These are phyloP conservation scores for Periplaneta americana DNA, from an alignment of 1,140 invertebrate species.

Conservation along the genomic window DNA sequence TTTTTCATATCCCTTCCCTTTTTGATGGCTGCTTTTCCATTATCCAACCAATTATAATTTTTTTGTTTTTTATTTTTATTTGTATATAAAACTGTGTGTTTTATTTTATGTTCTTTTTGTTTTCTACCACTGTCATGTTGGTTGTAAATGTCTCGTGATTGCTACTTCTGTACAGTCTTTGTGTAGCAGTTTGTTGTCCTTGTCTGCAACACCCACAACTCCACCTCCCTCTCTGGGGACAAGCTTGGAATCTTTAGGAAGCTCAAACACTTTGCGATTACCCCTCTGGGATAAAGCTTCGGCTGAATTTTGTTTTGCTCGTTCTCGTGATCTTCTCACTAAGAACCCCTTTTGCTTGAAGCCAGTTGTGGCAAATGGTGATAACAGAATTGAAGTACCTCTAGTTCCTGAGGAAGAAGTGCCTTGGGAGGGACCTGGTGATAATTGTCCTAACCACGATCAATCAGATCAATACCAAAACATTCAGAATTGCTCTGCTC, in stretches of 20 bases:
- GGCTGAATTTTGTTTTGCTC: conserved; percentile 66
- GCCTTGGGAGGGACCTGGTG: neutral
- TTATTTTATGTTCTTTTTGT: neutral
- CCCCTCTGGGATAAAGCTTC: conserved; percentile 67
- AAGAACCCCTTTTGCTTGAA: conserved; percentile 27
- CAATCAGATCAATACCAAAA: neutral
- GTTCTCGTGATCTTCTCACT: conserved; percentile 59
- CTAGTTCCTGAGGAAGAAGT: neutral
- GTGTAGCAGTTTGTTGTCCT: neutral
- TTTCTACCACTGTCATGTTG: neutral
- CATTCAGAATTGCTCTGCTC: neutral
- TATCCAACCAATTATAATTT: neutral
- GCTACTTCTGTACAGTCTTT: neutral
- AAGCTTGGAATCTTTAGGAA: neutral
- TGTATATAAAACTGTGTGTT: neutral
- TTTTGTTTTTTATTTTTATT: neutral
- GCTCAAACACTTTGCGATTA: conserved; percentile 42
- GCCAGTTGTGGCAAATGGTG: neutral
- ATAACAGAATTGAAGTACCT: neutral
- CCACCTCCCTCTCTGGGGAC: neutral
- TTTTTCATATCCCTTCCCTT: neutral
- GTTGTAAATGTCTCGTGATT: neutral
- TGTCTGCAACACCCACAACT: neutral
- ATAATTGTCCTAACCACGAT: neutral
- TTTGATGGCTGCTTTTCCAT: neutral